Base-by-base conservation (phyloP, 2,888 invertebrate genomes). In the Embidobia sp. region DNA sequence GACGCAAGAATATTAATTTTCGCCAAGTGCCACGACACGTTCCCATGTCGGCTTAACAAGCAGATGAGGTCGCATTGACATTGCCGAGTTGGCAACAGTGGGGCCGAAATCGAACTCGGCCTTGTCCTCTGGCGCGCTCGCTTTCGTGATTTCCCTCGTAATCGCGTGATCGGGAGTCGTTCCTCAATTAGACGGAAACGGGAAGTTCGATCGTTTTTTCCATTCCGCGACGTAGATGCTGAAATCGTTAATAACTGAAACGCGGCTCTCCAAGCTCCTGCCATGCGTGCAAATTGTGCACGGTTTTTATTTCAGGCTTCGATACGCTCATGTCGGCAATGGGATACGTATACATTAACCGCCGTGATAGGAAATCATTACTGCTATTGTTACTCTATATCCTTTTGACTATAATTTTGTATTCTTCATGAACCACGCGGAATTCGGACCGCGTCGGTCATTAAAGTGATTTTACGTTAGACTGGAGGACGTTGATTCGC, bases 221-320 rank as follows among this genome's bases (percentile, higher is more conserved):
- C 40, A 16, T 40, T 46, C 27, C 46, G 29, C 27, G 6, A 31
- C 19, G 13, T 48, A 19, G 57, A 49, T 57, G 40, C 10, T 49
- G 37, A 48, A 69, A 57, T 35, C 40, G 57, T 55, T 49, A 44
- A 55, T 11, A 53, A 44, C 31, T 55, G 48, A 64, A 37, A 42
- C 31, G 10, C 42, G 2, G 11, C 8, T 53, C 26, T 40, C 16
- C 27, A 13, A n/a, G n/a, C 31, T 18, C 42, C 13, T 44, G 10
- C 22, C 33, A 16, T 48, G 15, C 67, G 61, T 67, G 48, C 51
- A 44, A 37, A 61, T 55, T 48, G 55, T 42, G 13, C 15, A 13
- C 18, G 37, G 22, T 55, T 61, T 74, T 74, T 59, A 61, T 59
- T 74, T 67, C 74, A 67, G 44, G 74, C 74, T 31, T 67, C 67